Conservation (phyloP, 1,140 invertebrate genomes). For the Leptoteleia sp. region DNA sequence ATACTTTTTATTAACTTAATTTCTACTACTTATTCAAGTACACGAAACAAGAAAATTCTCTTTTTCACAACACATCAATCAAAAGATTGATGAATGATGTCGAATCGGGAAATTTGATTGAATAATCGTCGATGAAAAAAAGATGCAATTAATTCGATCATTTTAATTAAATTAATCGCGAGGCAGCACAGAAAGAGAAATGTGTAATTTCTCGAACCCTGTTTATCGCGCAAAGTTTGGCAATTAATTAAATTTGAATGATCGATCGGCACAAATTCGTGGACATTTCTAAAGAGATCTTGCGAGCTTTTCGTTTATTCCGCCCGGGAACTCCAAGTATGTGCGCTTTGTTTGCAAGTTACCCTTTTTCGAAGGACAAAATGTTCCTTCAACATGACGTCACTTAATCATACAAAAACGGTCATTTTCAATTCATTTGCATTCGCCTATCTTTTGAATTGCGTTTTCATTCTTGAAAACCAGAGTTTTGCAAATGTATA, state of each 20-base stretch:
- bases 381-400: conserved; percentile 16
- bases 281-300: conserved; percentile 18
- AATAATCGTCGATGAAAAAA: too few species aligned
- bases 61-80: too few species aligned
- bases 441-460: conserved; percentile 5
- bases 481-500: conserved; percentile 6
- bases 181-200: not conserved
- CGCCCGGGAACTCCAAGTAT: not conserved
- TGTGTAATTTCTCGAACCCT: conserved; percentile 9
- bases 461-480: conserved; percentile 10
- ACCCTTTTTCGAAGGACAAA: conserved; percentile 21
- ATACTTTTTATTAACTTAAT: too few species aligned
- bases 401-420: conserved; percentile 27
- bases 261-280: conserved; percentile 18
- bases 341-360: conserved; percentile 17
- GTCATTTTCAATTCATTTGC: conserved; percentile 29
- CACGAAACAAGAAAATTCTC: too few species aligned
- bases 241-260: conserved; percentile 43
- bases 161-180: conserved; percentile 6
- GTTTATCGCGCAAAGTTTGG: conserved; percentile 15
- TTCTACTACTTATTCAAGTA: too few species aligned
- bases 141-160: too few species aligned
- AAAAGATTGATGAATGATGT: too few species aligned
- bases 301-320: not conserved
- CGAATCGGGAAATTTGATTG: too few species aligned